These are phyloP conservation scores for Drosophila setifemur DNA, from an alignment of 1,140 invertebrate species.

Conservation along the genomic window DNA sequence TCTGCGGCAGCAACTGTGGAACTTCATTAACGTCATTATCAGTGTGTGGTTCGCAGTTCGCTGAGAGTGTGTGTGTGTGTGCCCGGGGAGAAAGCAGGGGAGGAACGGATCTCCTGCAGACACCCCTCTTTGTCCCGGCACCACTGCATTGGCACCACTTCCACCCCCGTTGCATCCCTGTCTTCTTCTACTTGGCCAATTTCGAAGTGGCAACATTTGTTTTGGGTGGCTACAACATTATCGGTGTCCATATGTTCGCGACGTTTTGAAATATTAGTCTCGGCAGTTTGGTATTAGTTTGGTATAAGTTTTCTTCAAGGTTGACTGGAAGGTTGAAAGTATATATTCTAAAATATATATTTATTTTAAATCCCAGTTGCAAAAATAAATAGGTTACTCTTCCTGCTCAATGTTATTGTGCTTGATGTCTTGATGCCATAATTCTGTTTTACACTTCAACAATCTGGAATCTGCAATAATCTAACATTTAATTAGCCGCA, in stretches of 20 bases:
- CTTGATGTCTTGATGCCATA: too few relatives aligned
- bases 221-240: neutral
- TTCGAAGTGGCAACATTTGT: conserved; percentile 14
- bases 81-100: neutral
- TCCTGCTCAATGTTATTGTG: too few relatives aligned
- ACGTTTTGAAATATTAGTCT: neutral
- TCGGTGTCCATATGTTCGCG: neutral
- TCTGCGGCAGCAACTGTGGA: conserved; percentile 47
- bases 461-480: too few relatives aligned
- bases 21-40: conserved; percentile 68
- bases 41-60: conserved; percentile 11
- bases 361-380: too few relatives aligned
- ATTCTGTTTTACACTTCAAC: too few relatives aligned
- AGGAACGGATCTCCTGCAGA: neutral
- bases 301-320: neutral
- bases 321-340: too few relatives aligned
- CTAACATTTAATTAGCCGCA: too few relatives aligned
- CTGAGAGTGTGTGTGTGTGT: neutral
- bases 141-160: conserved; percentile 7
- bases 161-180: conserved; percentile 15
- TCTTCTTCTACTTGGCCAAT: neutral
- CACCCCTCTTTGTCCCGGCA: too few relatives aligned
- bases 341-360: too few relatives aligned
- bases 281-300: neutral
- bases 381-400: too few relatives aligned